Percentiles rank a stretch among this genome's conserved stretches.
Conservation (phyloP, 2,888 invertebrate species). For the Byasa hedistus region DNA sequence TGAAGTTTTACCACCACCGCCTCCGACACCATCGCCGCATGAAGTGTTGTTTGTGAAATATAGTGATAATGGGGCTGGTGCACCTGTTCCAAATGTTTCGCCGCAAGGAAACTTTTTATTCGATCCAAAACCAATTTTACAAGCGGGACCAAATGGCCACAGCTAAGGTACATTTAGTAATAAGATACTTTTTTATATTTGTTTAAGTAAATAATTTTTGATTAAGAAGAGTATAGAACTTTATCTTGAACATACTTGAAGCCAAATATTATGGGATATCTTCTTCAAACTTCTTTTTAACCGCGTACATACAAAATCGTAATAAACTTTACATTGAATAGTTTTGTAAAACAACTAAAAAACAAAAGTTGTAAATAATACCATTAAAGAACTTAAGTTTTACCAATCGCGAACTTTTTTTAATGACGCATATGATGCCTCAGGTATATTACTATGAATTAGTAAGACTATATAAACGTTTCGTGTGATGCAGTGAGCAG, state of each 20-base stretch:
- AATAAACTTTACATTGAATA: background rate
- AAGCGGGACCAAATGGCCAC: slow-evolving; percentile 40
- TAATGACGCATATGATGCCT: background rate
- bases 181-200: background rate
- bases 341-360: background rate
- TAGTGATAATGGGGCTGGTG: slow-evolving; percentile 33
- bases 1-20: slow-evolving; percentile 47
- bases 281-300: too few relatives aligned
- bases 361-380: background rate
- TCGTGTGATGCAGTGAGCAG: too few relatives aligned
- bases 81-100: slow-evolving; percentile 1
- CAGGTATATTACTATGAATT: background rate
- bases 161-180: slow-evolving; percentile 14
- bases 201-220: background rate
- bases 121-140: slow-evolving; percentile 35
- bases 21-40: slow-evolving; percentile 70
- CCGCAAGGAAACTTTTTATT: slow-evolving; percentile 27
- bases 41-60: slow-evolving; percentile 88
- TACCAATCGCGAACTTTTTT: background rate
- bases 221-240: background rate
- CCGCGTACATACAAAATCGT: too few relatives aligned
- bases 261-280: background rate
- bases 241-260: background rate
- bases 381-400: background rate
- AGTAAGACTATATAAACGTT: background rate